Evolutionary conservation across 2,888 invertebrate species (phyloP).

Genomic region (Fragum whitleyi): DNA sequence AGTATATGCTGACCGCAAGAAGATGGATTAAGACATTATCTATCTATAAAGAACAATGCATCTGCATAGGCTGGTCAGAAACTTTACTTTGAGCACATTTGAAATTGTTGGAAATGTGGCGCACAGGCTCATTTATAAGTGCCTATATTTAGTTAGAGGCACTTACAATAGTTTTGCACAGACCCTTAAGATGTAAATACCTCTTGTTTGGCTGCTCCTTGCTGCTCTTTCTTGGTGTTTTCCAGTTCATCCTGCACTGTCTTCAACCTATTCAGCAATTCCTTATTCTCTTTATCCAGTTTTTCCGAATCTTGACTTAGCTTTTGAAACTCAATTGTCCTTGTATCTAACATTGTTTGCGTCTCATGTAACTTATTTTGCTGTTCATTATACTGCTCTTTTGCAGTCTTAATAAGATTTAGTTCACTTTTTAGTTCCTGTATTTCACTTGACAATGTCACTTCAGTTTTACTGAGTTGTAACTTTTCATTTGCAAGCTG

Average conservation of each 20-base stretch:
- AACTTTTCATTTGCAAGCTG: constrained; percentile 73
- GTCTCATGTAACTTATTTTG: constrained; percentile 63
- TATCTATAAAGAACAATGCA: too few relatives aligned
- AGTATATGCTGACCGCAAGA: too few relatives aligned
- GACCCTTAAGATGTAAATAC: too few relatives aligned
- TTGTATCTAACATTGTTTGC: constrained; percentile 64
- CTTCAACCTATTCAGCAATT: constrained; percentile 72
- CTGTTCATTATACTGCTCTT: constrained; percentile 61
- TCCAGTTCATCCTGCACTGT: constrained; percentile 68
- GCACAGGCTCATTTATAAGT: too few relatives aligned
- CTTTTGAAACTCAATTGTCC: constrained; percentile 62
- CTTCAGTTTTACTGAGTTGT: constrained; percentile 70
- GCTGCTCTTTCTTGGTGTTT: constrained; percentile 66
- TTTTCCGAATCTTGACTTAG: constrained; percentile 66
- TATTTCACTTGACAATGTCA: constrained; percentile 70
- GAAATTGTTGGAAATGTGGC: too few relatives aligned
- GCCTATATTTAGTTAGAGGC: too few relatives aligned
- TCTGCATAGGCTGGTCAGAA: too few relatives aligned
- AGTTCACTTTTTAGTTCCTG: constrained; percentile 68
- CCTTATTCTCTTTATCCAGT: constrained; percentile 76
- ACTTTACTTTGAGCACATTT: too few relatives aligned
- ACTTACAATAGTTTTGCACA: too few relatives aligned
- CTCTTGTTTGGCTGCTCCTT: constrained; percentile 77
- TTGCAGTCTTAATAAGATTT: constrained; percentile 62
- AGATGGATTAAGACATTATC: too few relatives aligned